Percentiles rank a stretch among this genome's conserved stretches.
Evolutionary conservation across 2,888 invertebrate genomes (phyloP).

Genomic region (Balanococcus diminutus): DNA sequence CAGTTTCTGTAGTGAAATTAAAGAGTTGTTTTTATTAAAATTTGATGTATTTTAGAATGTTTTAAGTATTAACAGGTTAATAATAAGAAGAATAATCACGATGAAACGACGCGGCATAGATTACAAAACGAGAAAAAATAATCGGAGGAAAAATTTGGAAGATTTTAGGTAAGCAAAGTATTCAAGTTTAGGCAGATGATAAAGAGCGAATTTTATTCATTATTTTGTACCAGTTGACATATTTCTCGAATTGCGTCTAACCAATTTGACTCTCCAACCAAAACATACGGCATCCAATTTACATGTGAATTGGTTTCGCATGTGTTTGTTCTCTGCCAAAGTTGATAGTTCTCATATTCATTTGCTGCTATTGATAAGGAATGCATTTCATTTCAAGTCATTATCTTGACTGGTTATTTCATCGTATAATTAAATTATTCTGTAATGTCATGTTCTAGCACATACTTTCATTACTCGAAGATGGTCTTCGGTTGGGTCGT

Average conservation of each 20-base stretch:
- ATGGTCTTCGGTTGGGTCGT: slow-evolving; percentile 21
- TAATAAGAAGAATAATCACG: background rate
- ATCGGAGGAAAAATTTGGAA: slow-evolving; percentile 11
- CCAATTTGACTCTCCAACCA: background rate
- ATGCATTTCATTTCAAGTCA: background rate
- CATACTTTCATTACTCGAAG: slow-evolving; percentile 3
- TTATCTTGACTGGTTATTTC: background rate
- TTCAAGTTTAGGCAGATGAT: background rate
- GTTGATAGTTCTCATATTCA: background rate
- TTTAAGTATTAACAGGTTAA: background rate
- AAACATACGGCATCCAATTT: background rate
- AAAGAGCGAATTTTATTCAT: background rate
- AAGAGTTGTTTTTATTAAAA: background rate
- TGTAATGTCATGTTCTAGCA: background rate
- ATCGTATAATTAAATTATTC: background rate
- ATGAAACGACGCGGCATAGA: slow-evolving; percentile 20
- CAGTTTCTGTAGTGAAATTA: background rate
- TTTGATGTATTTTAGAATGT: background rate
- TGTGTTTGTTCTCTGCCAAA: background rate
- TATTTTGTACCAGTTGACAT: background rate
- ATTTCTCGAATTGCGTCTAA: background rate
- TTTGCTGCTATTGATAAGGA: background rate
- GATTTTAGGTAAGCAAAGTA: background rate
- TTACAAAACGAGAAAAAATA: slow-evolving; percentile 21
- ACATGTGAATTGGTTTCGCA: background rate